Conservation (phyloP, 2,888 invertebrate genomes). For the Craniophora ligustri region DNA sequence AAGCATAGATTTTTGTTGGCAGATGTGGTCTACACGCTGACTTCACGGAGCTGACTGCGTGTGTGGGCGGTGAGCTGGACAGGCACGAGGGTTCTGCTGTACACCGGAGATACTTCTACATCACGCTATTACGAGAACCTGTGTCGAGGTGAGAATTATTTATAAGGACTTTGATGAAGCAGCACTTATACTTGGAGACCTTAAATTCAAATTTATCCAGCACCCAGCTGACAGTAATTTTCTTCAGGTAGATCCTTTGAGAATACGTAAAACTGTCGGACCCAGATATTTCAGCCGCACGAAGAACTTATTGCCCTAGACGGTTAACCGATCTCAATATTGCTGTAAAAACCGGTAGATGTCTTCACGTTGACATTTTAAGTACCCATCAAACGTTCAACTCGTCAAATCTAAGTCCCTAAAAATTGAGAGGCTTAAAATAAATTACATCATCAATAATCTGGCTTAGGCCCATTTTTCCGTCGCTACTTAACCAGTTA, state of each 20-base stretch:
- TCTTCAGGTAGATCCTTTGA: too few species aligned
- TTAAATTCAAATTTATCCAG: background rate
- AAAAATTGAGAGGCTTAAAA: background rate
- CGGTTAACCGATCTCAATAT: background rate
- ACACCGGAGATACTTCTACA: conserved; percentile 97
- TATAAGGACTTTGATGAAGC: background rate
- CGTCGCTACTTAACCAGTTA: conserved; percentile 18
- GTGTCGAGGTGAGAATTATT: conserved; percentile 89
- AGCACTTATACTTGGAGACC: too few species aligned
- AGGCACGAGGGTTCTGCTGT: conserved; percentile 95
- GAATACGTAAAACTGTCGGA: too few species aligned
- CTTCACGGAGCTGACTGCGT: conserved; percentile 98
- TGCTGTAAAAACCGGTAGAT: background rate
- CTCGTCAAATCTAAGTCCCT: background rate
- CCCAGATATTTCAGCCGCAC: too few species aligned
- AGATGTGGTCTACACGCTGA: conserved; percentile 98
- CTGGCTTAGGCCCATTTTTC: conserved; percentile 5
- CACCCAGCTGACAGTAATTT: background rate
- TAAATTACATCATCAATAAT: too few species aligned
- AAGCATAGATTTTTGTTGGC: conserved; percentile 54
- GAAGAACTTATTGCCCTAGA: too few species aligned
- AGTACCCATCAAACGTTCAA: too few species aligned
- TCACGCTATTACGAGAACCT: conserved; percentile 98
- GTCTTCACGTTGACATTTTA: background rate
- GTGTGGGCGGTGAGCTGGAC: conserved; percentile 97